Evolutionary conservation across 2,888 invertebrate species (phyloP).

Genomic region (Eupsilia transversa): DNA sequence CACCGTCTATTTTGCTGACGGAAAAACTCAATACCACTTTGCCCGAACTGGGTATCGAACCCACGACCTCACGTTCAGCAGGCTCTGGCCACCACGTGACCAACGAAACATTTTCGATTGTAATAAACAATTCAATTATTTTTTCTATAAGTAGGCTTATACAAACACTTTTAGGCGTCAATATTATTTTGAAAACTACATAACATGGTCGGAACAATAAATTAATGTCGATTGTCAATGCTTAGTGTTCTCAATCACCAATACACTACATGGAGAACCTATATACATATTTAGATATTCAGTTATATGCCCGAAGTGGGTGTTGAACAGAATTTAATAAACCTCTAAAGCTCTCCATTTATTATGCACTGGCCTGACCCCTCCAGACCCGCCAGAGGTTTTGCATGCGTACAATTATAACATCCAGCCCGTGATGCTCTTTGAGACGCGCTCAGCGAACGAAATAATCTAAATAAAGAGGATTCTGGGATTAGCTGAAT

Average conservation of each 20-base stretch:
- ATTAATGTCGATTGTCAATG: not conserved
- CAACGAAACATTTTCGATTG: not conserved
- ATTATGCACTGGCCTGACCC: conserved; percentile 34
- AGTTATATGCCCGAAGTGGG: not conserved
- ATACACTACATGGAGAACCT: no score
- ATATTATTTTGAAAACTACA: not conserved
- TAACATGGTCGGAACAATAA: not conserved
- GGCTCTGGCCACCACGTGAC: not conserved
- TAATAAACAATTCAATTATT: not conserved
- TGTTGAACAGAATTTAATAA: conserved; percentile 38
- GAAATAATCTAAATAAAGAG: conserved; percentile 22
- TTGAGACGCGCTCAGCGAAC: conserved; percentile 7
- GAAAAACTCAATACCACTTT: not conserved
- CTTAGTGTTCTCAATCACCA: not conserved
- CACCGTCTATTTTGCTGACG: not conserved
- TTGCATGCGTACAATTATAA: conserved; percentile 41
- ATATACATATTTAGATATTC: not conserved
- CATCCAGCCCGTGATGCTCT: conserved; percentile 19
- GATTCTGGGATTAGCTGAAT: conserved; percentile 44
- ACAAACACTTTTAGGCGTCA: not conserved
- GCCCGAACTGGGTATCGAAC: not conserved
- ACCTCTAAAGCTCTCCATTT: conserved; percentile 25
- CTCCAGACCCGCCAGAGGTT: conserved; percentile 23
- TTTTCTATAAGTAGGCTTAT: no score
- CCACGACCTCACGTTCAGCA: not conserved